These are phyloP conservation scores for Cantharis rufa DNA, from an alignment of 2,888 invertebrate genomes.

Conservation along the genomic window DNA sequence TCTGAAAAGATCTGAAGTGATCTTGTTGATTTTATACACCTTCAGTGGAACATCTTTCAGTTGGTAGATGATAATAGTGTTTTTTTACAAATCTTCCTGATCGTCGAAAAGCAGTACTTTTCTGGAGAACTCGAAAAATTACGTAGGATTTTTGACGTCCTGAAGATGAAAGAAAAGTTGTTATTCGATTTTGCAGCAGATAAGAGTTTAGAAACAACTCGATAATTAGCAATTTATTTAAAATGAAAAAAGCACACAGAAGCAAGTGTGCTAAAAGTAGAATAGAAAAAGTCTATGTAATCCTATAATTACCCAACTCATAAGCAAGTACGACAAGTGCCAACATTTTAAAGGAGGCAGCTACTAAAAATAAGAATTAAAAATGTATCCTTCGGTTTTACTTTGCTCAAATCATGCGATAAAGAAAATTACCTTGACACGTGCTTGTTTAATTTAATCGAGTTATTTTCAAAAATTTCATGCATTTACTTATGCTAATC, in stretches of 20 bases:
- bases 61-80: too few species aligned
- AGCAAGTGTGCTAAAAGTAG: not conserved
- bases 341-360: not conserved
- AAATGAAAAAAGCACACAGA: not conserved
- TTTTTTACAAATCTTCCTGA: too few species aligned
- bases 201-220: not conserved
- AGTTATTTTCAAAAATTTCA: not conserved
- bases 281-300: not conserved
- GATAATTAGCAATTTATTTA: not conserved
- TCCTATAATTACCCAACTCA: conserved; percentile 4
- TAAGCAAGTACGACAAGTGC: not conserved
- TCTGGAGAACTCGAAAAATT: not conserved
- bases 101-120: too few species aligned
- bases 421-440: conserved; percentile 12
- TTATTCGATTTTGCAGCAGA: not conserved
- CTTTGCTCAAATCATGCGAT: not conserved
- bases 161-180: not conserved
- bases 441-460: conserved; percentile 3
- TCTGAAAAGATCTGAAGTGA: too few species aligned
- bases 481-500: not conserved
- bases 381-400: conserved; percentile 1
- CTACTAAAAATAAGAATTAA: conserved; percentile 7
- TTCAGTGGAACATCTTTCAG: too few species aligned
- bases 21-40: too few species aligned
- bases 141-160: too few species aligned